Conservation (phyloP, 2,797 vertebrate species). For the Neosalanx taihuensis region DNA sequence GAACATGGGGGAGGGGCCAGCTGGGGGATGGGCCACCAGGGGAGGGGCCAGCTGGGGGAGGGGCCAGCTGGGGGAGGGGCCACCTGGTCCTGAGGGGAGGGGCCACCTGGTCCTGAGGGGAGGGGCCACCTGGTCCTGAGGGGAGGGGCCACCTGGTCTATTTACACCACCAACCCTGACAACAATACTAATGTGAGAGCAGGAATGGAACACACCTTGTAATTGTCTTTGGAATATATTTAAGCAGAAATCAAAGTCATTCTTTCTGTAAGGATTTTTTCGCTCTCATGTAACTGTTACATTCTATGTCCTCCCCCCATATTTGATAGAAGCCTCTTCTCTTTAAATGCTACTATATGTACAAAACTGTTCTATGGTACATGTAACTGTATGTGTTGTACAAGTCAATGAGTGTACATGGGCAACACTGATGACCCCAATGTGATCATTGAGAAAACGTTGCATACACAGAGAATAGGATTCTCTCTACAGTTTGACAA, state of each 20-base stretch:
- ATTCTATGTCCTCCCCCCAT: conserved; percentile 58
- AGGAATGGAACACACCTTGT: neutral
- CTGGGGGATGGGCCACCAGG: too few relatives aligned
- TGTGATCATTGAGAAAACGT: conserved; percentile 59
- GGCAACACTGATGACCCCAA: conserved; percentile 60
- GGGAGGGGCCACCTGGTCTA: conserved; percentile 4
- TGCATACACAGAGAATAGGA: conserved; percentile 62
- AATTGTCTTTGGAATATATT: neutral
- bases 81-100: too few relatives aligned
- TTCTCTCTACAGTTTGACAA: conserved; percentile 63
- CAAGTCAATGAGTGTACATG: conserved; percentile 75
- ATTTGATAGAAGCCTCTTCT: conserved; percentile 66
- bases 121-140: neutral
- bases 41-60: too few relatives aligned
- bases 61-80: too few relatives aligned
- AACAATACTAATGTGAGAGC: conserved; percentile 25
- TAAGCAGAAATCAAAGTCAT: conserved; percentile 39
- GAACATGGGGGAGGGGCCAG: conserved; percentile 13
- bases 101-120: neutral
- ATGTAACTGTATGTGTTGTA: conserved; percentile 81
- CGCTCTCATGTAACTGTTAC: conserved; percentile 59
- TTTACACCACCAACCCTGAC: conserved; percentile 12
- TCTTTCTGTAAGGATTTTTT: conserved; percentile 34
- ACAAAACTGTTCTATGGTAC: conserved; percentile 67
- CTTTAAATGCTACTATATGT: conserved; percentile 56